A percentile compares a stretch with the other conserved stretches of the same genome.
phyloP scores from a whole-genome alignment of 2,113 vertebrate species.

The Orycteropus afer region DNA sequence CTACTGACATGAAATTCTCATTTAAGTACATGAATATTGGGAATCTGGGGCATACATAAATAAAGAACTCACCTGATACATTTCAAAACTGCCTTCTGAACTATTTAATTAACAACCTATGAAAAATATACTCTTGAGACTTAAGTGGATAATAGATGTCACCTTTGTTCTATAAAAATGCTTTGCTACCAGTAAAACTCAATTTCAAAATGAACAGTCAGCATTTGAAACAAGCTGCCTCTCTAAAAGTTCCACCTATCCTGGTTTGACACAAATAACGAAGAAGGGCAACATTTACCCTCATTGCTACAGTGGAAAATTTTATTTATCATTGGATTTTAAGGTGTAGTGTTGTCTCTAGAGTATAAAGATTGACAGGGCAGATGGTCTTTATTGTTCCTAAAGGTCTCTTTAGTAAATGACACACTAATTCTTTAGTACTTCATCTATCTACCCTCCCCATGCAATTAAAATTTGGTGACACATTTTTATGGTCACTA shows the following conservation, averaged over 20 bases:
- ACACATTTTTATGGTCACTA: slow-evolving; percentile 85
- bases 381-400: slow-evolving; percentile 86
- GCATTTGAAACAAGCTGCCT: slow-evolving; percentile 73
- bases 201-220: slow-evolving; percentile 77
- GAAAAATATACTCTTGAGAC: slow-evolving; percentile 77
- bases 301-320: slow-evolving; percentile 11
- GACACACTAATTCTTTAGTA: slow-evolving; percentile 84
- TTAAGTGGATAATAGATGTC: slow-evolving; percentile 77
- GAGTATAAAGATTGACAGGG: slow-evolving; percentile 70
- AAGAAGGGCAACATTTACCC: slow-evolving; percentile 74
- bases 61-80: slow-evolving; percentile 76
- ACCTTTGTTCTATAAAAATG: slow-evolving; percentile 80
- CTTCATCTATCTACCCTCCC: slow-evolving; percentile 81
- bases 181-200: slow-evolving; percentile 77
- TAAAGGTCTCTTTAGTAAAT: slow-evolving; percentile 85
- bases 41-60: slow-evolving; percentile 75
- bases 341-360: slow-evolving; percentile 69
- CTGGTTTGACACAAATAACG: slow-evolving; percentile 67
- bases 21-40: slow-evolving; percentile 70
- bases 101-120: slow-evolving; percentile 82
- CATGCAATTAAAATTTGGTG: slow-evolving; percentile 84
- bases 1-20: slow-evolving; percentile 75
- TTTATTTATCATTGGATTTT: slow-evolving; percentile 83
- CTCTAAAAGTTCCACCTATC: slow-evolving; percentile 57
- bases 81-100: slow-evolving; percentile 77